Evolutionary conservation across 2,888 invertebrate genomes (phyloP), one percentile per base, ranked within the genome.

Genomic region (Camptogramma bilineatum): DNA sequence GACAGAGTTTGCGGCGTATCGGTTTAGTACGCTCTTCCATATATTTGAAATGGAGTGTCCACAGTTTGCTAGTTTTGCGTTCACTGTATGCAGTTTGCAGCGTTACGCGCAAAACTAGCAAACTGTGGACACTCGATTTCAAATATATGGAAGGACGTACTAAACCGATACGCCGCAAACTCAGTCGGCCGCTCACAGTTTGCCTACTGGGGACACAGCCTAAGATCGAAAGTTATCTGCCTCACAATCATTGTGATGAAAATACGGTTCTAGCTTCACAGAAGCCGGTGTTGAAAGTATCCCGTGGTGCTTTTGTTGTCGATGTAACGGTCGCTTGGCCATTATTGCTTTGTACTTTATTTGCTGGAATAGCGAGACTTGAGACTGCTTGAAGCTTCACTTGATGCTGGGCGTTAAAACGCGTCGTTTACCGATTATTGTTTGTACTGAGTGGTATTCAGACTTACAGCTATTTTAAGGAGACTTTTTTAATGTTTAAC

Each of bases 311-410:
- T 51, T 46, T 55, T 51, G 52, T 53, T 10, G 54, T 42, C 51
- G 21, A 52, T 62, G 62, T 55, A 55, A 56, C 62, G 50, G 46
- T 54, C 42, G 50, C 21, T 34, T 46, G 18, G 48, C 10, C 34
- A 46, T 46, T 62, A 52, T n/a, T 46, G 31, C 34, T 39, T 42
- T 24, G 19, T 34, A 31, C 48, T 50, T 47, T 62, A 50, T 54
- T 62, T 50, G 44, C 2, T 4, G 18, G 16, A 50, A 34, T 31
- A 39, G 19, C 3, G 5, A 17, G 21, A 39, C 34, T 39, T 39
- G 34, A 39, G 34, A 13, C 34, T 39, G 3, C 34, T 10, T 10
- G 9, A 39, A 39, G 34, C 13, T 39, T 34, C 13, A 44, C 54
- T 48, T 19, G 28, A 47, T 31, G 46, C 17, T 55, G 24, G 10